Evolutionary conservation across 2,797 vertebrate species (phyloP).

Genomic region (Epinephelus coioides): DNA sequence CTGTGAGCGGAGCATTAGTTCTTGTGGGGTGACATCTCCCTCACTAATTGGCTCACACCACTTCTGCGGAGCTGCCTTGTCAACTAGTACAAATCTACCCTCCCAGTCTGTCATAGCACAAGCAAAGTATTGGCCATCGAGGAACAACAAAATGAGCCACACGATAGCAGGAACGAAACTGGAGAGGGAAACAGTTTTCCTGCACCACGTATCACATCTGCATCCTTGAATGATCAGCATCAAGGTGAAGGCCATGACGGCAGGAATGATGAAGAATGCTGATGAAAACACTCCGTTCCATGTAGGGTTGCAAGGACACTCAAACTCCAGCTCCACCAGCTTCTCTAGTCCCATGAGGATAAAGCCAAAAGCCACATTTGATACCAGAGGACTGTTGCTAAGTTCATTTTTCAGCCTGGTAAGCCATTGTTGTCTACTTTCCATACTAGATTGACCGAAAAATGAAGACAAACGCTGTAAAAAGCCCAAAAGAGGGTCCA

Average conservation of each 20-base stretch:
- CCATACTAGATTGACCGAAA: conserved; percentile 84
- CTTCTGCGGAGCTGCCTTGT: conserved; percentile 86
- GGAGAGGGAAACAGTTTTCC: conserved; percentile 80
- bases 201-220: conserved; percentile 81
- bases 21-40: conserved; percentile 77
- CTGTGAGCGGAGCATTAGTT: conserved; percentile 86
- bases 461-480: conserved; percentile 75
- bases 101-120: conserved; percentile 87
- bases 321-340: conserved; percentile 87
- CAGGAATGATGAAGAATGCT: conserved; percentile 87
- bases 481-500: conserved; percentile 81
- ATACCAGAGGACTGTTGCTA: conserved; percentile 86
- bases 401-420: conserved; percentile 88
- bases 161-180: conserved; percentile 84
- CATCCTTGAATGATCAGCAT: conserved; percentile 88
- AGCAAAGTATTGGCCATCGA: conserved; percentile 87
- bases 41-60: conserved; percentile 85
- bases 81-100: conserved; percentile 85
- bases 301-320: conserved; percentile 85
- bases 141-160: conserved; percentile 86
- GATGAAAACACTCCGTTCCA: conserved; percentile 86
- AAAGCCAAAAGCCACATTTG: conserved; percentile 87
- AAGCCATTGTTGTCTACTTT: conserved; percentile 88
- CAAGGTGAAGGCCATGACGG: conserved; percentile 85
- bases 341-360: conserved; percentile 88